These are phyloP conservation scores for Lycia hirtaria DNA, from an alignment of 2,888 invertebrate genomes.

Conservation along the genomic window DNA sequence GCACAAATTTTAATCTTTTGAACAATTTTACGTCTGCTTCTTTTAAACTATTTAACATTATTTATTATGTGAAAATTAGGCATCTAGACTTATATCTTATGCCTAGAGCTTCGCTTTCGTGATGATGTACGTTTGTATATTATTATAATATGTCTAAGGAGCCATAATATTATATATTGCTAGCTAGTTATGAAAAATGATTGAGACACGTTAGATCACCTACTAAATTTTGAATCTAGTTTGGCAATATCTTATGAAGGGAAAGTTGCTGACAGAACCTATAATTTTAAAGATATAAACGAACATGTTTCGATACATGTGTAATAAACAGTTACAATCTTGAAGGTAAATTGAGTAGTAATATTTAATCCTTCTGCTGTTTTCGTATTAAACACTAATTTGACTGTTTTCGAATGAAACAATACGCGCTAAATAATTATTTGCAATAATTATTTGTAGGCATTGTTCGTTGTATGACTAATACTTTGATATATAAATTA, in stretches of 20 bases:
- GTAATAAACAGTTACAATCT: background rate
- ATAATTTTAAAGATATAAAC: slow-evolving; percentile 7
- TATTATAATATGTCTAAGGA: too few relatives aligned
- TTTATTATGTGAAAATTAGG: background rate
- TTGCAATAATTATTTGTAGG: background rate
- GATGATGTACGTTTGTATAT: too few relatives aligned
- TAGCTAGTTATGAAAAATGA: background rate
- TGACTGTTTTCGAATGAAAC: background rate
- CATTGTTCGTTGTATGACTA: background rate
- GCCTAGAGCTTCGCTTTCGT: background rate
- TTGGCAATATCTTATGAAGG: slow-evolving; percentile 6
- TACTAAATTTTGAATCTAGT: slow-evolving; percentile 2
- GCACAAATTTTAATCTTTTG: too few relatives aligned
- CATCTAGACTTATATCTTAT: background rate
- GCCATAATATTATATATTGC: too few relatives aligned
- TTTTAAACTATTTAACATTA: background rate
- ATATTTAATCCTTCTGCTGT: too few relatives aligned
- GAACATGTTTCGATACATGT: background rate
- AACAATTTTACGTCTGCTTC: background rate
- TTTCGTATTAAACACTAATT: background rate
- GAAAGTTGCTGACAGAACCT: slow-evolving; percentile 15
- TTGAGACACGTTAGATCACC: background rate
- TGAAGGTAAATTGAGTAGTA: too few relatives aligned
- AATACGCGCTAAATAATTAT: background rate
- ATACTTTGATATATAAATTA: slow-evolving; percentile 1